Percentiles rank a stretch among this genome's conserved stretches.
Conservation (phyloP, 2,797 vertebrate species). For the Centropyge bicolor region DNA sequence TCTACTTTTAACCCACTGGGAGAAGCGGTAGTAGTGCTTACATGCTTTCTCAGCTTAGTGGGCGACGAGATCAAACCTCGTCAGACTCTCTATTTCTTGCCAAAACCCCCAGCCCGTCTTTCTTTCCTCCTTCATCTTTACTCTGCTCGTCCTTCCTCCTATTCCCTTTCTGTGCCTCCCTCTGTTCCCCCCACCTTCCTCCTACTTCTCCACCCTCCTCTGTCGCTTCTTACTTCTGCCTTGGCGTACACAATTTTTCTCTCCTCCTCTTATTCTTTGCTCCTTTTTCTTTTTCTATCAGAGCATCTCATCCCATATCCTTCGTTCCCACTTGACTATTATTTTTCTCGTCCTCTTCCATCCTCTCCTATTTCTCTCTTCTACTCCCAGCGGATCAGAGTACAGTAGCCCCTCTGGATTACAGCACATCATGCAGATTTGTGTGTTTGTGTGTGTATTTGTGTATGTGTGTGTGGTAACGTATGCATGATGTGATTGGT, state of each 20-base stretch:
- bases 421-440: slow-evolving; percentile 27
- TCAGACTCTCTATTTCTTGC: neutral
- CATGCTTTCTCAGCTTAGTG: slow-evolving; percentile 3
- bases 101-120: neutral
- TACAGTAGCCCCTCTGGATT: slow-evolving; percentile 39
- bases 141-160: neutral
- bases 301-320: neutral
- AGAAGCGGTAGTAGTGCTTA: neutral
- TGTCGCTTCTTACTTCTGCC: neutral
- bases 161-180: neutral
- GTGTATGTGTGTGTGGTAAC: slow-evolving; percentile 17
- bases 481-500: slow-evolving; percentile 41
- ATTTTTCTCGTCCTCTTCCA: slow-evolving; percentile 8
- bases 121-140: neutral
- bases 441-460: slow-evolving; percentile 23
- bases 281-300: neutral
- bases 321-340: neutral
- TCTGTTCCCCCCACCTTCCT: too few species aligned
- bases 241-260: neutral
- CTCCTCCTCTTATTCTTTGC: neutral
- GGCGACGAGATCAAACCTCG: slow-evolving; percentile 8
- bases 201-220: too few species aligned
- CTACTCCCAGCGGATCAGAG: neutral
- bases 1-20: slow-evolving; percentile 1
- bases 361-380: neutral